Evolutionary conservation across 2,797 vertebrate species (phyloP).

Genomic region (Sebastes taczanowskii): DNA sequence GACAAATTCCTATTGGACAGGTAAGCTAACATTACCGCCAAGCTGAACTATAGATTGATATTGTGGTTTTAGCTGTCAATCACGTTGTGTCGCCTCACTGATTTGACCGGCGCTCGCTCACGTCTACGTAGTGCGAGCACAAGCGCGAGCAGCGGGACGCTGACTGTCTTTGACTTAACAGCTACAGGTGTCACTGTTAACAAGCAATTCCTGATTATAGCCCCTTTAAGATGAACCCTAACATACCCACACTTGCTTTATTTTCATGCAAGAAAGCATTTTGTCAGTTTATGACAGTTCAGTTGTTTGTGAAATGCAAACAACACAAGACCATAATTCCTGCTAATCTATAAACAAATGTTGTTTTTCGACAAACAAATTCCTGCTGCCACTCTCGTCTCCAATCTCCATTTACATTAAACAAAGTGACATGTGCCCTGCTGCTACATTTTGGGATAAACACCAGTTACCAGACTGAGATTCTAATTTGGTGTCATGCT

Average conservation of each 20-base stretch:
- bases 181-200: too few species aligned
- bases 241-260: background rate
- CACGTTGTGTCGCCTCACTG: too few species aligned
- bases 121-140: too few species aligned
- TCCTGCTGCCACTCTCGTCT: slow-evolving; percentile 13
- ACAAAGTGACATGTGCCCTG: slow-evolving; percentile 26
- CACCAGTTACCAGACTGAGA: slow-evolving; percentile 6
- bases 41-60: too few species aligned
- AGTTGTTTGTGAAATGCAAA: background rate
- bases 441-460: slow-evolving; percentile 12
- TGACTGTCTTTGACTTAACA: too few species aligned
- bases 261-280: background rate
- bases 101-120: rapidly evolving
- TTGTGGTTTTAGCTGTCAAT: too few species aligned
- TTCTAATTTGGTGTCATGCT: slow-evolving; percentile 52
- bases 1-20: too few species aligned
- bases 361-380: slow-evolving; percentile 23
- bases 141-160: too few species aligned
- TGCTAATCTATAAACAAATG: slow-evolving; percentile 15
- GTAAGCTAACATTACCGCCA: too few species aligned
- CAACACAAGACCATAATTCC: background rate
- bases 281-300: background rate
- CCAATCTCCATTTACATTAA: slow-evolving; percentile 19
- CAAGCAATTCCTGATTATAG: too few species aligned
- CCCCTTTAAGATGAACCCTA: background rate